Evolutionary conservation across 2,113 vertebrate genomes (phyloP), one percentile per base, ranked within the genome.

Genomic region (Embiotoca jacksoni): DNA sequence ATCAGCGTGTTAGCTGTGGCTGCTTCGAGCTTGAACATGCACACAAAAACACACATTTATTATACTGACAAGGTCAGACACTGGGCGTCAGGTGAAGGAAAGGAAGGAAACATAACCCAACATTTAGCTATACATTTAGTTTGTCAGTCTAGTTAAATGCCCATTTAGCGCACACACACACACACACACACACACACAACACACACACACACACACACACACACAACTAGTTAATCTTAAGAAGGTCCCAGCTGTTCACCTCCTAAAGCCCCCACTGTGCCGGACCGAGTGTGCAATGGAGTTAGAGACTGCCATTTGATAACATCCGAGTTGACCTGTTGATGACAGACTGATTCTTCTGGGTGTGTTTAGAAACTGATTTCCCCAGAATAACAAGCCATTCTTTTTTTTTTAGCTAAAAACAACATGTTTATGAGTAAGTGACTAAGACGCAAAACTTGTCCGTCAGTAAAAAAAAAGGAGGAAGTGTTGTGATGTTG

Each of bases 1-100:
- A 72, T 82, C 75, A 88, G 82, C 75, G 75, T 57, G 72, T 89
- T 84, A 82, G 80, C 56, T 56, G 74, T n/a, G 62, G 70, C 63
- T 78, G 70, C 72, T 60, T 8, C 72, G 53, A 75, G 62, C 70
- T 73, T 55, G 71, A 78, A 85, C 65, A 75, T 8, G 78, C 57
- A 55, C 50, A 55, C 54, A 73, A 13, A 39, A 78, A 80, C 73
- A 83, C 50, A 46, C 69, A 63, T 89, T 75, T 70, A 73, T 83
- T 77, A 55, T 52, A 3, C 60, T 10, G 60, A 72, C 81, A 66
- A 71, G 90, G 88, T 86, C 74, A 76, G 49, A 54, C 36, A 37
- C 44, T 30, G 23, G 7, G 46, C 47, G 52, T 66, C 44, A 69
- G 59, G 65, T 76, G 65, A 78, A 68, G 72, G 68, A 52, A 41